Conservation (phyloP, 2,888 invertebrate species). For the Leptinotarsa rubiginosa region DNA sequence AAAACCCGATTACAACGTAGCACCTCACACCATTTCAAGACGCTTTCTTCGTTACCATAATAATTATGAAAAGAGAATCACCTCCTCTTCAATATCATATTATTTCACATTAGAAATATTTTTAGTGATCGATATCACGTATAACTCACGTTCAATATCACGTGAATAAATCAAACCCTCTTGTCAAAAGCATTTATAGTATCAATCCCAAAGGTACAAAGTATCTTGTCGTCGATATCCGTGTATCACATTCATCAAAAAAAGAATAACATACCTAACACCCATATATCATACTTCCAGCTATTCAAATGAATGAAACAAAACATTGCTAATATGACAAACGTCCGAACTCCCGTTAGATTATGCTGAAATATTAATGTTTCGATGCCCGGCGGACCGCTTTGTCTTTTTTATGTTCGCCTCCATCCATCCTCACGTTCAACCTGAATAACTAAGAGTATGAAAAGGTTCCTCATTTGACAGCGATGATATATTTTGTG, state of each 20-base stretch:
- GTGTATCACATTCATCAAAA: not conserved
- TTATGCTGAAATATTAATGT: slow-evolving; percentile 27
- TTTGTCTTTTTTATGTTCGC: slow-evolving; percentile 25
- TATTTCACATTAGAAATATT: too few relatives aligned
- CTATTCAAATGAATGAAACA: slow-evolving; percentile 17
- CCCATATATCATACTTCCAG: slow-evolving; percentile 12
- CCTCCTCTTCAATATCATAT: too few relatives aligned
- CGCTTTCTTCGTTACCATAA: too few relatives aligned
- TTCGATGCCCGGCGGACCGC: slow-evolving; percentile 2
- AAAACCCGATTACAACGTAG: too few relatives aligned
- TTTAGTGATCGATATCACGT: too few relatives aligned
- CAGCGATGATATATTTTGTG: slow-evolving; percentile 48
- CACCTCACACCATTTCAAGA: too few relatives aligned
- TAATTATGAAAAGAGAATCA: too few relatives aligned
- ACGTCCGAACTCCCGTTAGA: slow-evolving; percentile 19
- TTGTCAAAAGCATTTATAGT: not conserved
- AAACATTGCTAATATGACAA: slow-evolving; percentile 21
- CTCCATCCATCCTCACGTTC: slow-evolving; percentile 4
- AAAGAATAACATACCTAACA: not conserved
- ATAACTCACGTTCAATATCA: not conserved
- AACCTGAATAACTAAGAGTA: slow-evolving; percentile 25
- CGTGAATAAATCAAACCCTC: not conserved
- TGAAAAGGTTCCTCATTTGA: slow-evolving; percentile 49
- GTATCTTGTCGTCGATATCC: too few relatives aligned
- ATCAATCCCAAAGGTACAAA: not conserved